Base-by-base conservation (phyloP, 2,888 invertebrate genomes). In the Phorcus lineatus region DNA sequence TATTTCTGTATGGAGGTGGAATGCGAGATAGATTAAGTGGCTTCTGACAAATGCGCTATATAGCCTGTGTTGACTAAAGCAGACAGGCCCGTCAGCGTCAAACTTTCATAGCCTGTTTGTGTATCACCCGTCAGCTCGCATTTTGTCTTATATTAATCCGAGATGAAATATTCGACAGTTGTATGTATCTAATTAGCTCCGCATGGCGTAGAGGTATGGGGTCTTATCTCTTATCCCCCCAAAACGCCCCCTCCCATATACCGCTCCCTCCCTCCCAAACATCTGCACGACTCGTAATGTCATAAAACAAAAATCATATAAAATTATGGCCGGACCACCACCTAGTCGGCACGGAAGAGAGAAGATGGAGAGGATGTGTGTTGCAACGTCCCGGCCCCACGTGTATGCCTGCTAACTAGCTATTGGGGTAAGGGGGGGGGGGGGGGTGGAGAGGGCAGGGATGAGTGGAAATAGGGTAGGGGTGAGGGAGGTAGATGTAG, bases 281-380 rank as follows among this genome's bases (percentile, higher is more conserved):
- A 62, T 62, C 62, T 62, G 62, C 62, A 16, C 28, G 22, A 22
- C 62, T 62, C 28, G 62, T 62, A 22, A 22, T 62, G 62, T 62
- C 62, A 62, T 62, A 62, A 62, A 62, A 28, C 62, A 62, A 62
- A 62, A 62, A 62, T 62, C 62, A 62, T 62, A 62, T 62, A 62
- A 62, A 62, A 62, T 62, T 62, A 62, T 62, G 17, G 62, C 17
- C 17, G 28, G 24, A 24, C 28, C 28, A 28, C 28, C 62, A 62
- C 28, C 62, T 24, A 62, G 62, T 17, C 9, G 28, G 62, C 7
- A n/a, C 24, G 62, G 62, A n/a, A 57, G 16, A 62, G 9, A 62
- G 62, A 62, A 24, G 62, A 36, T 2, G 28, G 62, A 16, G 62
- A 28, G 24, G 24, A 62, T 28, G 28, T 24, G 62, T 28, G 62